Evolutionary conservation across 2,113 vertebrate species (phyloP).

Genomic region (Pedionomus torquatus): DNA sequence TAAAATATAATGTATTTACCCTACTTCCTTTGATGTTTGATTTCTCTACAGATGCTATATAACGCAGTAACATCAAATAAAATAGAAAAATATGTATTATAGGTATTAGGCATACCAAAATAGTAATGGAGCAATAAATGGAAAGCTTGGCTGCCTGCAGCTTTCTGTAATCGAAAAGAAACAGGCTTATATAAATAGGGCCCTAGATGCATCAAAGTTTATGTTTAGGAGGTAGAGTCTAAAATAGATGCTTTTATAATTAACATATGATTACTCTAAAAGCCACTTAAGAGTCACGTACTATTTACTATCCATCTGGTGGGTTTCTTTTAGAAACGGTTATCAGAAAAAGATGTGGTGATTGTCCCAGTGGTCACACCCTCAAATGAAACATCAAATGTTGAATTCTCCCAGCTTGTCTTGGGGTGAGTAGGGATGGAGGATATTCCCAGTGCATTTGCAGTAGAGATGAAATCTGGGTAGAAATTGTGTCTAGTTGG

Average conservation of each 20-base stretch:
- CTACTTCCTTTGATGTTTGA: neutral
- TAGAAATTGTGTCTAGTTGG: neutral
- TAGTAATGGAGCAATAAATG: neutral
- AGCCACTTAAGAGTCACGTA: conserved; percentile 4
- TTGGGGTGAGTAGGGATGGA: accelerated
- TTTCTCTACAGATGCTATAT: neutral
- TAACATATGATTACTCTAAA: conserved; percentile 27
- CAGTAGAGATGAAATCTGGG: neutral
- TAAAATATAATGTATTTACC: neutral
- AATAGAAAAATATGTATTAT: neutral
- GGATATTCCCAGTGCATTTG: accelerated
- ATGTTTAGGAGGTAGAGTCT: neutral
- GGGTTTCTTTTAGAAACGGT: neutral
- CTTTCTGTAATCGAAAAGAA: neutral
- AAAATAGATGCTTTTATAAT: neutral
- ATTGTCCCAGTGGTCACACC: neutral
- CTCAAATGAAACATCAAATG: neutral
- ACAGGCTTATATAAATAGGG: neutral
- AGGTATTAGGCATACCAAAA: neutral
- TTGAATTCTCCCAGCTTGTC: neutral
- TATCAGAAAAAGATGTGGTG: neutral
- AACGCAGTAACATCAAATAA: neutral
- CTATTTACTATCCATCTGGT: neutral
- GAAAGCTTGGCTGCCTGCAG: conserved; percentile 7
- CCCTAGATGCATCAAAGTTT: neutral